Evolutionary conservation across 2,888 invertebrate species (phyloP), one percentile per base, ranked within the genome.

Genomic region (Lithosia quadra): DNA sequence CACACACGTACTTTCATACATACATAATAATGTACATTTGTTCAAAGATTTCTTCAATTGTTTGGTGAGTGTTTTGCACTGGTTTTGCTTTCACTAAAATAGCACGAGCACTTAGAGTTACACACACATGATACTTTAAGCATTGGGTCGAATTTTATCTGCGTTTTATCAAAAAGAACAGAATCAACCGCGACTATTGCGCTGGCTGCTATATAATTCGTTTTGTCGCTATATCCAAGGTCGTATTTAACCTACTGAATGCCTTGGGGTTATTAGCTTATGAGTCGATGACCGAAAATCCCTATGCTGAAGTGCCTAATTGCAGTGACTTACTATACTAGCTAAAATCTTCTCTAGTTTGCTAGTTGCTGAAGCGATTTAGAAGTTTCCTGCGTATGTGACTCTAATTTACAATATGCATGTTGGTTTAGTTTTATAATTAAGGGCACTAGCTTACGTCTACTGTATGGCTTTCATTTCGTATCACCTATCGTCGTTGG

Each of bases 51-150:
- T 77, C 76, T 67, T 74, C 76, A 76, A 68, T 75, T 69, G 76
- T 60, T 77, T 81, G 90, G 90, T 90, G 89, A 90, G 90, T 90
- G 83, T 82, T 83, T 84, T 85, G 83, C 67, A 57, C 28, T 79
- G 63, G 73, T 78, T 81, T 72, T 59, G 81, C 80, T 79, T 80
- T 24, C 53, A 63, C 63, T 83, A 82, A 83, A 70, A 68, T 22
- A 61, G 80, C 76, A 81, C 74, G 76, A 15, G 69, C 77, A 28
- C 7, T 10, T 2, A 39, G 24, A 33, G 22, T 34, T 34, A 43
- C n/a, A 24, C 22, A 60, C 33, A 58, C 10, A 11, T 10, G 33
- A 33, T 24, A 57, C 18, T 57, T 28, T 57, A 21, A 55, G 24
- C 21, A n/a, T 53, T 4, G 13, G n/a, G 9, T 34, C 10, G 34